Conservation (phyloP, 2,888 invertebrate species). For the Drosophila koepferae region DNA sequence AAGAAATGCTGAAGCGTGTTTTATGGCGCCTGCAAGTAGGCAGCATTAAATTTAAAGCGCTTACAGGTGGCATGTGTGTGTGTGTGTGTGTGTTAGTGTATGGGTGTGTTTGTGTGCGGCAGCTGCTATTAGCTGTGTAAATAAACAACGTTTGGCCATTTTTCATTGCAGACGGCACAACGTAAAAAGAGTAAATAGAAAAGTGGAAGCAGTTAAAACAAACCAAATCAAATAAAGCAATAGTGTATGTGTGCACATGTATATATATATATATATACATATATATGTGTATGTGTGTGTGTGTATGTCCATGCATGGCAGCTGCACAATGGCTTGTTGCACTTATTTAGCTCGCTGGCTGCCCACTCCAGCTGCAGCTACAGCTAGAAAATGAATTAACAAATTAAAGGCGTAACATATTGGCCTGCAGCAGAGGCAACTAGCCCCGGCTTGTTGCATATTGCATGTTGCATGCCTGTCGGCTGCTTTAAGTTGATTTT, state of each 20-base stretch:
- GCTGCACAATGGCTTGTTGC: slow-evolving; percentile 50
- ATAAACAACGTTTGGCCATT: slow-evolving; percentile 67
- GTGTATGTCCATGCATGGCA: slow-evolving; percentile 34
- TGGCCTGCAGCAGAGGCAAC: slow-evolving; percentile 54
- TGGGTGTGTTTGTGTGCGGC: background rate
- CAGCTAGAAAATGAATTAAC: slow-evolving; percentile 73
- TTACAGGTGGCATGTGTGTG: slow-evolving; percentile 18
- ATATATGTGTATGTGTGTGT: background rate
- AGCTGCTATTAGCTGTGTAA: slow-evolving; percentile 63
- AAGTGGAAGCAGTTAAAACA: slow-evolving; percentile 70
- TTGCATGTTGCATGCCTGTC: slow-evolving; percentile 26
- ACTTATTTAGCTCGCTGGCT: slow-evolving; percentile 40
- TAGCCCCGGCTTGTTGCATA: slow-evolving; percentile 38
- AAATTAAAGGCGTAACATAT: slow-evolving; percentile 77
- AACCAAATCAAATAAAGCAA: slow-evolving; percentile 67
- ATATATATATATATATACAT: background rate
- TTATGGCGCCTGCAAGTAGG: slow-evolving; percentile 45
- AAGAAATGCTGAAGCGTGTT: slow-evolving; percentile 23
- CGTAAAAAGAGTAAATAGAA: slow-evolving; percentile 53
- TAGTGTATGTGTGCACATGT: slow-evolving; percentile 17
- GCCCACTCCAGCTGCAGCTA: slow-evolving; percentile 28
- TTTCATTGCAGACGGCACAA: slow-evolving; percentile 53
- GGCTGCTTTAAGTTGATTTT: slow-evolving; percentile 72
- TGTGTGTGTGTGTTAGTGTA: background rate
- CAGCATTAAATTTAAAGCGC: slow-evolving; percentile 42